These are phyloP conservation scores for Heliconius hermathena DNA, from an alignment of 1,140 invertebrate genomes.

Conservation along the genomic window DNA sequence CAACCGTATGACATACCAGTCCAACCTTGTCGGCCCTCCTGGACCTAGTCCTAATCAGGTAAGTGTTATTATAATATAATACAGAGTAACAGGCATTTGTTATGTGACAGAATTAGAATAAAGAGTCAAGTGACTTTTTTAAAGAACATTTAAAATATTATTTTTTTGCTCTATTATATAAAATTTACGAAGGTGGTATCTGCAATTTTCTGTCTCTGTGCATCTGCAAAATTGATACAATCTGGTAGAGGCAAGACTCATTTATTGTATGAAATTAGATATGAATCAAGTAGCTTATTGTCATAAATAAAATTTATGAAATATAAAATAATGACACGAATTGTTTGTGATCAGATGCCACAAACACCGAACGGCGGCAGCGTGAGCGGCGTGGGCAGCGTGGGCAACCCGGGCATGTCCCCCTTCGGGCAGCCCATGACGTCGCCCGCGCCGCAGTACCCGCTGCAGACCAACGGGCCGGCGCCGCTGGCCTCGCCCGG, in stretches of 20 bases:
- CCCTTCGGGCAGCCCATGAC: constrained; percentile 84
- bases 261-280: no score
- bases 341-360: constrained; percentile 62
- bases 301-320: no score
- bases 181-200: background rate
- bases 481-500: constrained; percentile 81
- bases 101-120: no score
- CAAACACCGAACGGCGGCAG: constrained; percentile 82
- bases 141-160: no score
- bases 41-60: constrained; percentile 86
- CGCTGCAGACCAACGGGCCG: constrained; percentile 82
- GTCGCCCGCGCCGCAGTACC: constrained; percentile 81
- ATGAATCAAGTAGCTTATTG: no score
- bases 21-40: constrained; percentile 84
- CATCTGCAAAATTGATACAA: no score
- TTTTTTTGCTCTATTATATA: background rate
- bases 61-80: constrained; percentile 5
- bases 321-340: background rate
- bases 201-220: no score
- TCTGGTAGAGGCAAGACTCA: no score
- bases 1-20: constrained; percentile 84
- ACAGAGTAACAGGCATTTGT: no score
- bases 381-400: constrained; percentile 59
- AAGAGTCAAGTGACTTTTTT: no score
- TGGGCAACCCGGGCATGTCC: constrained; percentile 84